Conservation (phyloP, 1,140 invertebrate species). For the Venustaconcha ellipsiformis region DNA sequence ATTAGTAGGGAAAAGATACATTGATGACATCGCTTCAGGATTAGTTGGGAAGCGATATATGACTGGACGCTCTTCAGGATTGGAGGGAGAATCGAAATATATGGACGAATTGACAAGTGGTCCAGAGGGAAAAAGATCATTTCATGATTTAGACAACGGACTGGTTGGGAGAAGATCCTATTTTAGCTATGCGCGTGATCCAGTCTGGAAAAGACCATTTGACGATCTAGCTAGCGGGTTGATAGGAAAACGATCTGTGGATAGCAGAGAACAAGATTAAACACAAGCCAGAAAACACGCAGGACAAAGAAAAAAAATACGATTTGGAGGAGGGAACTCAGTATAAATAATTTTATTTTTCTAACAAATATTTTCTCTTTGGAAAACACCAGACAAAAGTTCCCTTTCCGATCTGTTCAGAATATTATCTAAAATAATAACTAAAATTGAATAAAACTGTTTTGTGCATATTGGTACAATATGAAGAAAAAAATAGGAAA, state of each 20-base stretch:
- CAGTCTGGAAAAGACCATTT: slow-evolving; percentile 25
- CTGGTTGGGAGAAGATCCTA: slow-evolving; percentile 35
- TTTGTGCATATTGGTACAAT: too few relatives aligned
- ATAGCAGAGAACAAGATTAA: background rate
- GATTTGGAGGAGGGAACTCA: too few relatives aligned
- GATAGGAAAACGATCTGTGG: slow-evolving; percentile 37
- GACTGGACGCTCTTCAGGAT: slow-evolving; percentile 43
- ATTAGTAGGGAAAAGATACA: slow-evolving; percentile 29
- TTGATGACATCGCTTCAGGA: slow-evolving; percentile 44
- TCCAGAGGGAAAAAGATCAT: slow-evolving; percentile 23
- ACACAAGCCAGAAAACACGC: too few relatives aligned
- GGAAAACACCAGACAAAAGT: too few relatives aligned
- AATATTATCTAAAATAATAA: too few relatives aligned
- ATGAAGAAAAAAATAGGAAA: too few relatives aligned
- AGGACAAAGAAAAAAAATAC: too few relatives aligned
- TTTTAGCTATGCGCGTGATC: background rate
- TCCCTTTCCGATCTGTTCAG: too few relatives aligned
- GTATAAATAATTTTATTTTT: too few relatives aligned
- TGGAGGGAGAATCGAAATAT: slow-evolving; percentile 38
- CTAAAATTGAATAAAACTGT: too few relatives aligned
- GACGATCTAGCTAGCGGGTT: slow-evolving; percentile 37
- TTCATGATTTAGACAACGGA: slow-evolving; percentile 38
- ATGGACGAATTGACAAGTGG: slow-evolving; percentile 22
- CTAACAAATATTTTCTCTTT: too few relatives aligned
- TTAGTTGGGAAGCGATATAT: slow-evolving; percentile 47